phyloP scores from a whole-genome alignment of 2,797 vertebrate species.

The Clarias fuscus region DNA sequence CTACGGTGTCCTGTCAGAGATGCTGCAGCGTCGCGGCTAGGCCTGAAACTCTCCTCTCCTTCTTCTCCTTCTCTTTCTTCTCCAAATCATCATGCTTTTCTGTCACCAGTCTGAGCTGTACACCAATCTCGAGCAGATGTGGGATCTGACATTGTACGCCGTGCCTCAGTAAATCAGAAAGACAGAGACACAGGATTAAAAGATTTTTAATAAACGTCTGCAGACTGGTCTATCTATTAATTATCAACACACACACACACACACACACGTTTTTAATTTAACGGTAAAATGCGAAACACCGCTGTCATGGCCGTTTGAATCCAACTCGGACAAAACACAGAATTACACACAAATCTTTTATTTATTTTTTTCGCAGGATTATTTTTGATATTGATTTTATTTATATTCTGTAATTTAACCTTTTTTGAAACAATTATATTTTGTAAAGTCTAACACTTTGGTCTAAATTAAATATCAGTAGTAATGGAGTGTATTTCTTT shows the following conservation, averaged over 20 bases:
- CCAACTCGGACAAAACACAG: too few relatives aligned
- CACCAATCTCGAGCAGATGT: neutral
- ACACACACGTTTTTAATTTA: neutral
- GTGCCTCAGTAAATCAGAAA: neutral
- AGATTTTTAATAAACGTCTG: neutral
- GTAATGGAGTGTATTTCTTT: neutral
- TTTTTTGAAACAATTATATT: too few relatives aligned
- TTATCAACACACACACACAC: neutral
- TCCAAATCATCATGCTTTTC: neutral
- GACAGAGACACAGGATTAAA: neutral
- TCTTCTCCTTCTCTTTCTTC: neutral
- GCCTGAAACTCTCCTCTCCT: neutral
- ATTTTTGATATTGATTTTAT: too few relatives aligned
- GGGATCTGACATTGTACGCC: neutral
- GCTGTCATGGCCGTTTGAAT: neutral
- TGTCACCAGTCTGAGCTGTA: neutral
- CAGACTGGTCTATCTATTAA: neutral
- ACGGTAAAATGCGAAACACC: neutral
- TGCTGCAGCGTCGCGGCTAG: neutral
- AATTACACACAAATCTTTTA: too few relatives aligned
- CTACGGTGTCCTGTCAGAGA: conserved; percentile 30
- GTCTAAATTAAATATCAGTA: too few relatives aligned
- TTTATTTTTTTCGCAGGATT: too few relatives aligned
- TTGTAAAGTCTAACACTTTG: too few relatives aligned
- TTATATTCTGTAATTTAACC: too few relatives aligned